These are phyloP conservation scores for Ophraella communa DNA, from an alignment of 2,888 invertebrate species.

Conservation along the genomic window DNA sequence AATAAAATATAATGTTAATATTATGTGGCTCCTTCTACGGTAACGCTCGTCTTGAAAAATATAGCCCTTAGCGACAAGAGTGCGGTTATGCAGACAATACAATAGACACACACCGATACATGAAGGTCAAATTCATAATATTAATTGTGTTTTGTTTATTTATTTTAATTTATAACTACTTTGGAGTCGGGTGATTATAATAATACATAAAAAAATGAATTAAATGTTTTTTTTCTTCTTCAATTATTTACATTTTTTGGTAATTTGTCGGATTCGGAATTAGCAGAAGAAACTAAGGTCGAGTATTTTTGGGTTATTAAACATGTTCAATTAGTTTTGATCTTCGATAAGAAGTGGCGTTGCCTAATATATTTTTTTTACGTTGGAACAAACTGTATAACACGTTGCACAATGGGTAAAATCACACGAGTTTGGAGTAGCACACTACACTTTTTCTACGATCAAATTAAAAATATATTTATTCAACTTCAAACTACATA, in stretches of 20 bases:
- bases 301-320: too few relatives aligned
- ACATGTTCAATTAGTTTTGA: too few relatives aligned
- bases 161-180: constrained; percentile 24
- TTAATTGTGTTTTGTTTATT: constrained; percentile 28
- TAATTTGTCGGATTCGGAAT: too few relatives aligned
- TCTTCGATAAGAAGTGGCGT: too few relatives aligned
- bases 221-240: neutral
- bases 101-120: constrained; percentile 7
- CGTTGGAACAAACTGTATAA: too few relatives aligned
- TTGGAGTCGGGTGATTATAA: constrained; percentile 9
- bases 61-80: constrained; percentile 5
- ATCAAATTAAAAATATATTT: too few relatives aligned
- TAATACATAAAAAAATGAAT: constrained; percentile 15
- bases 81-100: constrained; percentile 24
- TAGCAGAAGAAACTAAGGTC: too few relatives aligned
- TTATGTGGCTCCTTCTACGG: neutral
- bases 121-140: constrained; percentile 24
- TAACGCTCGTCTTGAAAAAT: neutral
- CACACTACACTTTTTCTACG: too few relatives aligned
- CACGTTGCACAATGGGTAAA: too few relatives aligned
- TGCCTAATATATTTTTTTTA: too few relatives aligned
- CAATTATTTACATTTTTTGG: neutral
- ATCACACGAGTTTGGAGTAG: too few relatives aligned
- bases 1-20: neutral
- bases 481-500: too few relatives aligned